Conservation (phyloP, 2,113 vertebrate species). For the Sebastes schlegelii region DNA sequence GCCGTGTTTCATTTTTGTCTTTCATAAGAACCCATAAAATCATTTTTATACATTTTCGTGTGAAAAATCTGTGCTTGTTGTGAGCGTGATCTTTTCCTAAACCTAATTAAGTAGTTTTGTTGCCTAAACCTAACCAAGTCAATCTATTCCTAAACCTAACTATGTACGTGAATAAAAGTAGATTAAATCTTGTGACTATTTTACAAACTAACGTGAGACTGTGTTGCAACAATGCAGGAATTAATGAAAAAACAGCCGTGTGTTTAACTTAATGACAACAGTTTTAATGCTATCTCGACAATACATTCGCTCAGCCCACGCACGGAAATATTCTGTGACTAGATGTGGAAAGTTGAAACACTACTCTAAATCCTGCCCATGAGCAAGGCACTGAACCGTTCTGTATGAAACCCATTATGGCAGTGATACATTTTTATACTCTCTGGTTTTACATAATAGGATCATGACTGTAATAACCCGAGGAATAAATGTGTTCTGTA, state of each 20-base stretch:
- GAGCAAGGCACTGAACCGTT: neutral
- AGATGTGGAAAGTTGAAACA: neutral
- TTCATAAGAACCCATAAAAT: too few relatives aligned
- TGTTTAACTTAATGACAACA: neutral
- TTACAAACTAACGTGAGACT: too few relatives aligned
- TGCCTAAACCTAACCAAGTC: too few relatives aligned
- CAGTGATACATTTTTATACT: constrained; percentile 2
- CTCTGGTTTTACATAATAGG: constrained; percentile 30
- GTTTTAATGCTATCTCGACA: neutral
- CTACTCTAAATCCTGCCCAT: neutral
- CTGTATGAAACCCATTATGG: neutral
- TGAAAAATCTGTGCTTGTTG: too few relatives aligned
- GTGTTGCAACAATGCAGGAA: neutral
- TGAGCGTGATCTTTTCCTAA: too few relatives aligned
- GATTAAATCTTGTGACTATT: too few relatives aligned
- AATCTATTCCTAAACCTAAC: too few relatives aligned
- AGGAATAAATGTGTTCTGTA: neutral
- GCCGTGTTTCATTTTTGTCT: too few relatives aligned
- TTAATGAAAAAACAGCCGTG: neutral
- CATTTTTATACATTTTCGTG: too few relatives aligned
- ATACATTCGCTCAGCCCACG: too few relatives aligned
- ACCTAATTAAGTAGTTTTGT: too few relatives aligned
- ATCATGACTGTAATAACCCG: neutral
- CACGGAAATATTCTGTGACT: neutral
- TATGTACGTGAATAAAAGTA: too few relatives aligned